phyloP scores from a whole-genome alignment of 2,113 vertebrate species.

The Eudyptes chrysolophus region DNA sequence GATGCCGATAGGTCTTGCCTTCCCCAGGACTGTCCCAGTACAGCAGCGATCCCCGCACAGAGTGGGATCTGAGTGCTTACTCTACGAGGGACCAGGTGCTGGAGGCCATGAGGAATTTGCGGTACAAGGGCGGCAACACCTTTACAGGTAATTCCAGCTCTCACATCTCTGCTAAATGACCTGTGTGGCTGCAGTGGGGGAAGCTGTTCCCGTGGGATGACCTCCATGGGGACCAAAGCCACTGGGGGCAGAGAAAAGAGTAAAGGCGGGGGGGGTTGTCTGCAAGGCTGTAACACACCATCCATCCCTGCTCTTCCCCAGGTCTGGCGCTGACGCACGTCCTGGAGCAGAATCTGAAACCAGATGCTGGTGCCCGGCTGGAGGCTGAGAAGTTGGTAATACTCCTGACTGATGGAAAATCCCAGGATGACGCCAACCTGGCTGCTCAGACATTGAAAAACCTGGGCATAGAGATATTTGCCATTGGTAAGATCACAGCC shows the following conservation, averaged over 20 bases:
- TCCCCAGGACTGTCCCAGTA: constrained; percentile 90
- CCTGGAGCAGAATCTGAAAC: constrained; percentile 84
- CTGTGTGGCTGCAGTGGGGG: accelerated
- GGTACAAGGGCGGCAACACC: constrained; percentile 93
- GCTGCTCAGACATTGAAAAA: constrained; percentile 82
- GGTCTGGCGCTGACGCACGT: constrained; percentile 90
- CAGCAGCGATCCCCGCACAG: constrained; percentile 90
- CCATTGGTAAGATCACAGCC: constrained; percentile 82
- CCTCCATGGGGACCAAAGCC: neutral
- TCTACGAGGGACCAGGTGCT: constrained; percentile 82
- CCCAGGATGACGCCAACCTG: constrained; percentile 87
- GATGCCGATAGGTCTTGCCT: neutral
- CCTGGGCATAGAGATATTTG: constrained; percentile 86
- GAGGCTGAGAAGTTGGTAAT: constrained; percentile 79
- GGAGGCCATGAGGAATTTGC: constrained; percentile 80
- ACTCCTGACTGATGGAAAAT: constrained; percentile 92
- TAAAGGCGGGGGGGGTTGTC: accelerated
- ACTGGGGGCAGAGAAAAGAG: neutral
- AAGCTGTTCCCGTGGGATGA: neutral
- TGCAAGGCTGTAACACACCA: neutral
- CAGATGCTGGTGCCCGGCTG: constrained; percentile 75
- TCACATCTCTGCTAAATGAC: accelerated
- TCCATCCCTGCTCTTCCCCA: constrained; percentile 26
- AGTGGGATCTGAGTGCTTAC: constrained; percentile 89
- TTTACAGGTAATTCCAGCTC: constrained; percentile 83